Percentiles rank a stretch among this genome's conserved stretches.
Conservation (phyloP, 2,113 vertebrate species). For the Cyprinodon tularosa region DNA sequence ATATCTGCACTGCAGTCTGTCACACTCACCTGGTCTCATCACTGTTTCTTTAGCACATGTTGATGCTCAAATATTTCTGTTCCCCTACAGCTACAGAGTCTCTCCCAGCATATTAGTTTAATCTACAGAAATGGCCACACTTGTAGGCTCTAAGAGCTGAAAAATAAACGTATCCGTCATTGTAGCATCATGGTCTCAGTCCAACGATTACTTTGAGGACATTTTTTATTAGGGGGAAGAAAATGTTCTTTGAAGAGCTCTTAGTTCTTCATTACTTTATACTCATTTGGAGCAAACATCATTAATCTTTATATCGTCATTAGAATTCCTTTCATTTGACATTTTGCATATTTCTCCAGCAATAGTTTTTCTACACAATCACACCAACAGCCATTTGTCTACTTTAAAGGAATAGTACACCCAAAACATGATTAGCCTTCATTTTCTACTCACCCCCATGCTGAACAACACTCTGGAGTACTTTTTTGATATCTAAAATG, state of each 20-base stretch:
- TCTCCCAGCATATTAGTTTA: not conserved
- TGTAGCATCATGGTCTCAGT: not conserved
- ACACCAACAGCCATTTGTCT: not conserved
- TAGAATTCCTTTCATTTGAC: no score
- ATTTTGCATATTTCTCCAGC: no score
- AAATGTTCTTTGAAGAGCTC: not conserved
- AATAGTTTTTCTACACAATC: no score
- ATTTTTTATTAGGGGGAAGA: no score
- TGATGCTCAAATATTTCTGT: conserved; percentile 10
- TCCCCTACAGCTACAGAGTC: conserved; percentile 23
- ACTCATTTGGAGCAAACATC: not conserved
- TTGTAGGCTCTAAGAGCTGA: not conserved
- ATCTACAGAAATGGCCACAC: not conserved
- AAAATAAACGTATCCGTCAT: not conserved
- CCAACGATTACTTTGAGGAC: not conserved
- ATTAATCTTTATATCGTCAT: not conserved
- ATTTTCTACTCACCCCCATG: no score
- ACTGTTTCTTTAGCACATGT: conserved; percentile 25
- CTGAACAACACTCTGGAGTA: no score
- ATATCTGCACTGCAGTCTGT: conserved; percentile 61
- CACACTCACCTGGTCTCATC: conserved; percentile 64
- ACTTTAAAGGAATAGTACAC: no score
- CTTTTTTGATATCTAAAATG: no score
- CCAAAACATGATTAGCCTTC: no score
- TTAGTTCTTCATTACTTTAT: not conserved